Conservation (phyloP, 2,888 invertebrate genomes). For the Noctua janthe region DNA sequence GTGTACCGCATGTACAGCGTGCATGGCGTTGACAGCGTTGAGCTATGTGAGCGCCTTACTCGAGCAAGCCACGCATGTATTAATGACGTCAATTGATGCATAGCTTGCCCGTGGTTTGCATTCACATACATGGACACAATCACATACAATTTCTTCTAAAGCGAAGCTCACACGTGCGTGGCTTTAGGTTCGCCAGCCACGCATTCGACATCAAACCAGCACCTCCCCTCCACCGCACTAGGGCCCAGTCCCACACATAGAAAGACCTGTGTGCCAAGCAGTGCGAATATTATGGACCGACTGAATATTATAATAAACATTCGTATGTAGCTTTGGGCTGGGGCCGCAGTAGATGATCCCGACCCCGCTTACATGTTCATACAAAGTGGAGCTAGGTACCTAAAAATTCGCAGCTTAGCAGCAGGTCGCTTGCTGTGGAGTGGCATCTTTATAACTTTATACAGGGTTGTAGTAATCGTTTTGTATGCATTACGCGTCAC, state of each 20-base stretch:
- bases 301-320: neutral
- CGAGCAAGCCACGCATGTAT: too few species aligned
- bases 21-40: too few species aligned
- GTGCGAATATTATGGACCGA: neutral
- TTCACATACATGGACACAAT: too few species aligned
- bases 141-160: too few species aligned
- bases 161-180: too few species aligned
- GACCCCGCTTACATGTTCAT: neutral
- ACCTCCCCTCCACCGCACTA: neutral
- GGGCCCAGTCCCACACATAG: neutral
- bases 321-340: neutral
- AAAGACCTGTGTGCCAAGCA: neutral
- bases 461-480: slow-evolving; percentile 19
- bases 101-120: too few species aligned
- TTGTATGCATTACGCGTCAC: slow-evolving; percentile 47
- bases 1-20: too few species aligned
- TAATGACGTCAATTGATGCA: too few species aligned
- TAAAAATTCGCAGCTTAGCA: neutral
- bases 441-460: neutral
- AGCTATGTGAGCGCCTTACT: too few species aligned
- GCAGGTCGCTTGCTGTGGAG: neutral
- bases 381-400: neutral
- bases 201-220: too few species aligned
- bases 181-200: too few species aligned
- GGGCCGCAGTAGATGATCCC: neutral